A percentile compares a stretch with the other conserved stretches of the same genome.
Evolutionary conservation across 2,113 vertebrate species (phyloP).

Genomic region (Cynoglossus semilaevis): DNA sequence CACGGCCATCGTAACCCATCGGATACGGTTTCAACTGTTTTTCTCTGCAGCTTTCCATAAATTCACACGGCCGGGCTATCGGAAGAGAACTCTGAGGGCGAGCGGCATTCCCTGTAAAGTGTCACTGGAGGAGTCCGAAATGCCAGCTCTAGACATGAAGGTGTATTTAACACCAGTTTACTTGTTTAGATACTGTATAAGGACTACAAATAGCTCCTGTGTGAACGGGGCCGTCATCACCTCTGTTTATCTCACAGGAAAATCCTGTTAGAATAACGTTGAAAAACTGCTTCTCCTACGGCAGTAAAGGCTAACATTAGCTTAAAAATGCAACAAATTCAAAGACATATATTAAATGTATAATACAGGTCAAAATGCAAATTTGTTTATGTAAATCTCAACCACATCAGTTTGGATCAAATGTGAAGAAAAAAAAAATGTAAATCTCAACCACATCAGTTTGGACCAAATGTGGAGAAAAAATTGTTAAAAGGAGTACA

Average conservation of each 20-base stretch:
- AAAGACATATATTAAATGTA: no score
- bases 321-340: no score
- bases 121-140: background rate
- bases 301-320: no score
- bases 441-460: no score
- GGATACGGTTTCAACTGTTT: slow-evolving; percentile 63
- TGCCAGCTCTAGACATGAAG: background rate
- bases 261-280: no score
- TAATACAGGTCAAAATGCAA: no score
- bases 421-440: no score
- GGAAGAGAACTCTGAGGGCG: slow-evolving; percentile 14
- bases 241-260: background rate
- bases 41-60: slow-evolving; percentile 65
- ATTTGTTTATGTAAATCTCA: no score
- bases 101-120: slow-evolving; percentile 11
- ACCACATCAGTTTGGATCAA: no score
- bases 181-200: background rate
- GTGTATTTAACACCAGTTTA: background rate
- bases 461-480: no score
- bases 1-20: slow-evolving; percentile 34
- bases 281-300: no score
- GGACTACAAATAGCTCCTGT: background rate
- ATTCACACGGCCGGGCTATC: slow-evolving; percentile 49
- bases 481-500: no score
- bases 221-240: background rate